Conservation (phyloP, 2,113 vertebrate species). For the Crotalus viridis region DNA sequence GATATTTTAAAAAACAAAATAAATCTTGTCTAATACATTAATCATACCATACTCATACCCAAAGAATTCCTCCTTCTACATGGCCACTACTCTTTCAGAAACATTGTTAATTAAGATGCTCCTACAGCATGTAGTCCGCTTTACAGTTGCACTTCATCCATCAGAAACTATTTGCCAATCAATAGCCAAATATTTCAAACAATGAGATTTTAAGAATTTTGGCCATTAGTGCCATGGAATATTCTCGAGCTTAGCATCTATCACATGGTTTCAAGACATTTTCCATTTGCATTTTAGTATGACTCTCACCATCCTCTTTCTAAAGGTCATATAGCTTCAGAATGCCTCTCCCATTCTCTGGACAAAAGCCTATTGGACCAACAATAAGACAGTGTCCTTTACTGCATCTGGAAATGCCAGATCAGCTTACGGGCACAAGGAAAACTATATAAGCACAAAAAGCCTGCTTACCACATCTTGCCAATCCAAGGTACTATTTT, state of each 20-base stretch:
- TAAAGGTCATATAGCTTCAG: neutral
- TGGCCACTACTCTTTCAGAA: neutral
- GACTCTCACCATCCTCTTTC: neutral
- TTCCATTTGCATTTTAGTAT: neutral
- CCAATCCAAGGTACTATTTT: neutral
- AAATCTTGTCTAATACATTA: neutral
- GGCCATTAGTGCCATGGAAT: neutral
- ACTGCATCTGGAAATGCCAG: neutral
- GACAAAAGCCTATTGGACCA: neutral
- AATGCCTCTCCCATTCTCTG: neutral
- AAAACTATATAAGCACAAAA: neutral
- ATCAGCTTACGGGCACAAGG: neutral
- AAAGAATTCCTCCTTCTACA: neutral
- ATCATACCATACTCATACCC: neutral
- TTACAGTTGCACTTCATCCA: neutral
- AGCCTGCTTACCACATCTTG: neutral
- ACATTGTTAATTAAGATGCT: neutral
- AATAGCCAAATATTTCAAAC: neutral
- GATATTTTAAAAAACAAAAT: neutral
- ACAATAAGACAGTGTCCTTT: neutral
- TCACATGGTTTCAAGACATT: neutral
- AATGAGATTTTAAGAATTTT: neutral
- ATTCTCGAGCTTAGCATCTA: neutral
- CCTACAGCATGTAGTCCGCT: neutral
- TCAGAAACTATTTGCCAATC: neutral